Percentiles rank a stretch among this genome's conserved stretches.
Evolutionary conservation across 2,113 vertebrate species (phyloP).

Genomic region (Agapornis roseicollis): DNA sequence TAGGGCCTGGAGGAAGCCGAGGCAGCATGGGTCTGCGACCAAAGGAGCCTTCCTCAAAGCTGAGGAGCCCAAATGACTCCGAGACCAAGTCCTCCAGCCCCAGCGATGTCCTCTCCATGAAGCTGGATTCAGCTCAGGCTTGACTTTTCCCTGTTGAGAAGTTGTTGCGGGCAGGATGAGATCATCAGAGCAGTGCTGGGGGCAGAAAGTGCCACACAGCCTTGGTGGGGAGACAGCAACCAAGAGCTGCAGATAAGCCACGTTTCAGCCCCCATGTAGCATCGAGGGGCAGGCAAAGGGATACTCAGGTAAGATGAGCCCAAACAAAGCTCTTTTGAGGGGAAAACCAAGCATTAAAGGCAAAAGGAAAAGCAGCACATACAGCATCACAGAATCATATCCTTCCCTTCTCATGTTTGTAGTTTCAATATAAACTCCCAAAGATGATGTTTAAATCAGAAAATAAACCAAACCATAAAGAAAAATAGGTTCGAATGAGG

Average conservation of each 20-base stretch:
- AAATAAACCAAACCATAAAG: not conserved
- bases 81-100: not conserved
- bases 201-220: not conserved
- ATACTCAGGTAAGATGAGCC: not conserved
- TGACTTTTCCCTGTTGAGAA: not conserved
- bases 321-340: not conserved
- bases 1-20: not conserved
- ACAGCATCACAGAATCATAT: not conserved
- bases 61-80: not conserved
- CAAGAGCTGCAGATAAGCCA: not conserved
- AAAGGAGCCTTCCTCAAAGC: not conserved
- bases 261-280: accelerated
- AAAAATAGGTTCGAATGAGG: not conserved
- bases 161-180: not conserved
- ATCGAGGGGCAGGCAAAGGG: not conserved
- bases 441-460: not conserved
- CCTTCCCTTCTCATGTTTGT: not conserved
- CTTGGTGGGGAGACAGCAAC: not conserved
- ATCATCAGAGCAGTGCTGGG: accelerated
- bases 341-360: not conserved
- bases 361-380: not conserved
- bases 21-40: accelerated
- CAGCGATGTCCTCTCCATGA: accelerated
- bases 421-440: not conserved
- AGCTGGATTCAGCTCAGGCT: not conserved